These are phyloP conservation scores for Sminthurinus signatus DNA, from an alignment of 1,140 invertebrate genomes.

Conservation along the genomic window DNA sequence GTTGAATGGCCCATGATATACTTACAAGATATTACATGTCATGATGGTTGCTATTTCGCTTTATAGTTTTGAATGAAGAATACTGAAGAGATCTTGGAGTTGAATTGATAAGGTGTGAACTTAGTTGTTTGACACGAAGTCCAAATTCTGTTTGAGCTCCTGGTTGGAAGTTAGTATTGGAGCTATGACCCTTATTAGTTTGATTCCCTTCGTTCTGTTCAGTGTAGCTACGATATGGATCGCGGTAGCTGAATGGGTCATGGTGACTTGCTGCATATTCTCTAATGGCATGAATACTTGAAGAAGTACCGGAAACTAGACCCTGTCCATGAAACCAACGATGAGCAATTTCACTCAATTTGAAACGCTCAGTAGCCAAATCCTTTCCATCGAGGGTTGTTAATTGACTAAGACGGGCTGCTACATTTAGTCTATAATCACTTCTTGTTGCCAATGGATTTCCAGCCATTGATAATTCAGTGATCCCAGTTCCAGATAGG, in stretches of 20 bases:
- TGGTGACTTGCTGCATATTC: too few relatives aligned
- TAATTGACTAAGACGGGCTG: constrained; percentile 2
- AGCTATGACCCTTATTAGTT: background rate
- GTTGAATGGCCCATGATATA: too few relatives aligned
- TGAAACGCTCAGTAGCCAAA: background rate
- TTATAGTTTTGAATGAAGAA: background rate
- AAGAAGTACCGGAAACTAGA: background rate
- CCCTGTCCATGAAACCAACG: background rate
- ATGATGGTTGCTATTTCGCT: too few relatives aligned
- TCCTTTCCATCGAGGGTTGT: constrained; percentile 20
- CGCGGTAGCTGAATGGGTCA: too few relatives aligned
- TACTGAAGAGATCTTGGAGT: background rate
- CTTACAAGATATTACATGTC: too few relatives aligned
- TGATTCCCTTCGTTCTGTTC: background rate
- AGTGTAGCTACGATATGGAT: background rate
- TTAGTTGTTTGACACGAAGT: background rate
- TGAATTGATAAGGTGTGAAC: background rate
- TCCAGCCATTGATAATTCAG: constrained; percentile 14
- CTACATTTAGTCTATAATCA: constrained; percentile 14
- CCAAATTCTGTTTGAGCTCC: background rate
- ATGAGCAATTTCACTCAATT: background rate
- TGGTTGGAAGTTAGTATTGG: background rate
- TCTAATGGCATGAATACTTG: background rate
- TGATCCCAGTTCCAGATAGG: background rate
- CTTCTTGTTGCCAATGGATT: constrained; percentile 12